Percentiles rank a stretch among this genome's conserved stretches.
These are phyloP conservation scores for Xenopus petersii DNA, from an alignment of 2,797 vertebrate species.

Conservation along the genomic window DNA sequence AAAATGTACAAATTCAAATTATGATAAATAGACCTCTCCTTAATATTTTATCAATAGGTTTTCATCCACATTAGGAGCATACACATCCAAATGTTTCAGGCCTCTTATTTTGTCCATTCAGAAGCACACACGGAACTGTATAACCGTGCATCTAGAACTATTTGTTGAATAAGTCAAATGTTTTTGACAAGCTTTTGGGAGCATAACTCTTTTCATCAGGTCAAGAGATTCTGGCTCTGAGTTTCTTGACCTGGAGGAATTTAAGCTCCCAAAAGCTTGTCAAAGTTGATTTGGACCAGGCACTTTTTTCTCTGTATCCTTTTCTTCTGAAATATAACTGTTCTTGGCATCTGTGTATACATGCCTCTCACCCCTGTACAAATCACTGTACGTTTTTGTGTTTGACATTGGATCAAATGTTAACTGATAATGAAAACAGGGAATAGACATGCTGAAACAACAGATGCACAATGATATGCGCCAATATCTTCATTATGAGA, in stretches of 20 bases:
- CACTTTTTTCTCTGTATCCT: conserved; percentile 11
- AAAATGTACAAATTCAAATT: no score
- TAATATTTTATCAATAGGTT: no score
- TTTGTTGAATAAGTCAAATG: conserved; percentile 31
- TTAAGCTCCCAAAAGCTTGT: conserved; percentile 42
- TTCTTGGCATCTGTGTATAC: conserved; percentile 5
- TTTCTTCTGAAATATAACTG: conserved; percentile 2
- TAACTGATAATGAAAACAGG: neutral
- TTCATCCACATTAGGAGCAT: neutral
- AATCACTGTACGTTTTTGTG: neutral
- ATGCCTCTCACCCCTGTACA: neutral
- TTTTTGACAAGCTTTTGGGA: conserved; percentile 37
- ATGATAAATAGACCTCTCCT: no score
- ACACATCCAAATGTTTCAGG: neutral
- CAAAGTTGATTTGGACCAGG: conserved; percentile 33
- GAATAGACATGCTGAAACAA: neutral
- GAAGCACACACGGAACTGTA: neutral
- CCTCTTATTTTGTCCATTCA: neutral
- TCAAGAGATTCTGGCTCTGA: conserved; percentile 32
- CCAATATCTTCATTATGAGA: neutral
- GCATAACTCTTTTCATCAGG: conserved; percentile 30
- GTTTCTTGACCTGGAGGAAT: conserved; percentile 41
- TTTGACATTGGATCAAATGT: conserved; percentile 2
- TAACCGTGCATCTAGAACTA: conserved; percentile 15
- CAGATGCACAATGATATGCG: neutral